phyloP scores from a whole-genome alignment of 2,797 vertebrate genomes.

The Aulostomus chinensis region DNA sequence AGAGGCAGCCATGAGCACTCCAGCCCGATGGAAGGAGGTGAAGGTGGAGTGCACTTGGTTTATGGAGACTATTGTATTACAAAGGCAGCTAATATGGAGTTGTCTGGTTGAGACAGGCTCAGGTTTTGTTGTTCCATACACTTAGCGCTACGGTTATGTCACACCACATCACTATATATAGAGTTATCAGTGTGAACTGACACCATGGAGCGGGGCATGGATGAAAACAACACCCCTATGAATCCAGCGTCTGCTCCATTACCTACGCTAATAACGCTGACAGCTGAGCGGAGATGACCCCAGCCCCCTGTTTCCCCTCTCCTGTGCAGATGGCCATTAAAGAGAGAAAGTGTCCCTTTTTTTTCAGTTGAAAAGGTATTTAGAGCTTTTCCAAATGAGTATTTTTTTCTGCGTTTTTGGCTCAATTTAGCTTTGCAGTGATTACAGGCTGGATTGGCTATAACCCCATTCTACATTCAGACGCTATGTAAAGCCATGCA shows the following conservation, averaged over 20 bases:
- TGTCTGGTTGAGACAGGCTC: constrained; percentile 72
- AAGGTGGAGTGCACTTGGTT: constrained; percentile 63
- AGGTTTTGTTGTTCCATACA: constrained; percentile 90
- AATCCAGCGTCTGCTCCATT: constrained; percentile 96
- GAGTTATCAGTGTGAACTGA: constrained; percentile 98
- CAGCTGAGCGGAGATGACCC: constrained; percentile 99
- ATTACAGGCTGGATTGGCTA: constrained; percentile 70
- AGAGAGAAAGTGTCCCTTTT: constrained; percentile 96
- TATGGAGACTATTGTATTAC: constrained; percentile 73
- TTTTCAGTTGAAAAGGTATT: constrained; percentile 92
- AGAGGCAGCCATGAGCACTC: constrained; percentile 85
- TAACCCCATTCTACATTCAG: constrained; percentile 46
- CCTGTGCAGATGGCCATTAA: constrained; percentile 99
- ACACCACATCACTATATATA: constrained; percentile 93
- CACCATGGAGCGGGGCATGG: constrained; percentile 86
- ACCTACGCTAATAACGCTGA: constrained; percentile 99
- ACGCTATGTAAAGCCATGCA: neutral
- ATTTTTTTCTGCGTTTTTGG: constrained; percentile 82
- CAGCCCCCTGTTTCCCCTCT: constrained; percentile 95
- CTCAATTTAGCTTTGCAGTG: constrained; percentile 73
- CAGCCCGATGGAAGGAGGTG: constrained; percentile 39
- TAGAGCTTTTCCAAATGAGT: constrained; percentile 95
- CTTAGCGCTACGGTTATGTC: constrained; percentile 83
- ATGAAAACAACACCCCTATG: constrained; percentile 96
- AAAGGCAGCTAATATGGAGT: constrained; percentile 86